Evolutionary conservation across 2,797 vertebrate species (phyloP).

Genomic region (Betta splendens): DNA sequence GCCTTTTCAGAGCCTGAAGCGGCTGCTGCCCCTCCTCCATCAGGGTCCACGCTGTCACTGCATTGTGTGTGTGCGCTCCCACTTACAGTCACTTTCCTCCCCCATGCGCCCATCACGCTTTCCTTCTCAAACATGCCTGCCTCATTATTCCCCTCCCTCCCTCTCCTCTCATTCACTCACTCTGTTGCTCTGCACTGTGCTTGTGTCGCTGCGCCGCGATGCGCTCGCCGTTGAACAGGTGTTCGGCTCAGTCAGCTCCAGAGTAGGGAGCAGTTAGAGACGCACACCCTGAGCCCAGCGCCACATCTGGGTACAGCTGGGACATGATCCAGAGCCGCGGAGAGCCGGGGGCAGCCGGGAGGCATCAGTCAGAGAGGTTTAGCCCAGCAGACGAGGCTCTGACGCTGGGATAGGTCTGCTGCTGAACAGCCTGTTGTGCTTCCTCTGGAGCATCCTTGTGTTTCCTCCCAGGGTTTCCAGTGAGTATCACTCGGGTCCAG

Average conservation of each 20-base stretch:
- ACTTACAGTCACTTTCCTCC: neutral
- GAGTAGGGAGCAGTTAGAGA: constrained; percentile 23
- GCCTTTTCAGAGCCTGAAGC: constrained; percentile 32
- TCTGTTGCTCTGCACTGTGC: neutral
- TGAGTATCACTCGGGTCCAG: constrained; percentile 21
- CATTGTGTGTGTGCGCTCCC: neutral
- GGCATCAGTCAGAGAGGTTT: constrained; percentile 40
- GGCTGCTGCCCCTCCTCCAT: constrained; percentile 44
- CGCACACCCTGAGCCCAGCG: constrained; percentile 17
- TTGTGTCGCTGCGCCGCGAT: constrained; percentile 37
- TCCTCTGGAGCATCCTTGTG: neutral
- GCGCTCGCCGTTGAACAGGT: constrained; percentile 63
- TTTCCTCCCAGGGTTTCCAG: neutral
- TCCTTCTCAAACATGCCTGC: constrained; percentile 22
- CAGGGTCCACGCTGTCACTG: neutral
- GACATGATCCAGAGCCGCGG: constrained; percentile 31
- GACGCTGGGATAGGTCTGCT: constrained; percentile 27
- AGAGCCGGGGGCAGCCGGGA: constrained; percentile 13
- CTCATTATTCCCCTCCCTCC: constrained; percentile 21
- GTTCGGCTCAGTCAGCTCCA: constrained; percentile 41
- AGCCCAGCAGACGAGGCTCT: constrained; percentile 27
- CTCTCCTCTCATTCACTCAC: neutral
- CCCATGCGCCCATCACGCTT: constrained; percentile 9
- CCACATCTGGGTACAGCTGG: constrained; percentile 1
- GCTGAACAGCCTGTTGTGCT: constrained; percentile 24